Conservation (phyloP, 2,888 invertebrate species). For the Agonum fuliginosum region DNA sequence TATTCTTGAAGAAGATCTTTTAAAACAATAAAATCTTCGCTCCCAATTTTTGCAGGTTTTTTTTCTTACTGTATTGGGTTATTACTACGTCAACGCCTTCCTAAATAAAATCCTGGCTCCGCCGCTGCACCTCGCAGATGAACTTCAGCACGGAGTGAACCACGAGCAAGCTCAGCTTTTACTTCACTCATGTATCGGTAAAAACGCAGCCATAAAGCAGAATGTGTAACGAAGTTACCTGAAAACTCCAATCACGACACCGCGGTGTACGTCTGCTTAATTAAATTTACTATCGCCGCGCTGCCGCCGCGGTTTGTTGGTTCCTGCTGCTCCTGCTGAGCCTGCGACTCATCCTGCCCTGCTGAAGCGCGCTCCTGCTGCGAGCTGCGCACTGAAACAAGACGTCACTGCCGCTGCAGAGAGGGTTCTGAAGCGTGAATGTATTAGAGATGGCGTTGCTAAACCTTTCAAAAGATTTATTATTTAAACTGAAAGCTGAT, state of each 20-base stretch:
- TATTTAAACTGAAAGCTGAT: conserved; percentile 20
- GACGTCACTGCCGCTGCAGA: neutral
- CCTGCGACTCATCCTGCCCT: neutral
- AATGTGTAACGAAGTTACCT: conserved; percentile 42
- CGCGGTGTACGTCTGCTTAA: conserved; percentile 37
- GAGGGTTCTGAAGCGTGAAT: conserved; percentile 1
- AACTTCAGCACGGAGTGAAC: too few relatives aligned
- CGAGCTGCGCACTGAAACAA: neutral
- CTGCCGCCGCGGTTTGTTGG: neutral
- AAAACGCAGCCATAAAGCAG: conserved; percentile 34
- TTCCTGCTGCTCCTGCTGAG: neutral
- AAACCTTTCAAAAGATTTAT: conserved; percentile 20
- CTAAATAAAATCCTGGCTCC: too few relatives aligned
- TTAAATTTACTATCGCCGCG: conserved; percentile 17
- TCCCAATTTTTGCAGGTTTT: too few relatives aligned
- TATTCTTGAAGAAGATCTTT: too few relatives aligned
- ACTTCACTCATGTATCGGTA: conserved; percentile 11
- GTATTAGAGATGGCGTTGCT: neutral
- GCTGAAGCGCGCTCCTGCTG: neutral
- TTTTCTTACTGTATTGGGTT: too few relatives aligned
- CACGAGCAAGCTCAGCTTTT: neutral
- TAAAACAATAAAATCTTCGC: too few relatives aligned
- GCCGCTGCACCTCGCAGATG: too few relatives aligned
- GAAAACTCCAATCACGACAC: conserved; percentile 42
- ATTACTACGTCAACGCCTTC: too few relatives aligned